These are phyloP conservation scores for Eulemur rubriventer DNA, from an alignment of 2,797 vertebrate species.

Conservation along the genomic window DNA sequence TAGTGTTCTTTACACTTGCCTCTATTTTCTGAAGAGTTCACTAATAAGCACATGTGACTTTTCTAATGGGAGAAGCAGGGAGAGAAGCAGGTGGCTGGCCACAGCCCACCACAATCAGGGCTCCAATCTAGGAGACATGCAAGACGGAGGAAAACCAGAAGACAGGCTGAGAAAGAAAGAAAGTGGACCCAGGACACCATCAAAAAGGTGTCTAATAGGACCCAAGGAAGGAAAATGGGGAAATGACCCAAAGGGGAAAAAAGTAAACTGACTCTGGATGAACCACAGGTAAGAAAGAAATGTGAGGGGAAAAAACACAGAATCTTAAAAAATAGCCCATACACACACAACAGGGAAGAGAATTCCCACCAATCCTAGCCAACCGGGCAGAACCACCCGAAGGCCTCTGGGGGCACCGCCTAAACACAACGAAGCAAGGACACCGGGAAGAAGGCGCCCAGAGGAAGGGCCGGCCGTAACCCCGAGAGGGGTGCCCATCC, in stretches of 20 bases:
- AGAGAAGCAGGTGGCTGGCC: too few species aligned
- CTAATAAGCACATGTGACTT: not conserved
- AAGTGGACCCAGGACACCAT: not conserved
- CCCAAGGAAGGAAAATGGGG: not conserved
- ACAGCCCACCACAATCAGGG: rapidly evolving
- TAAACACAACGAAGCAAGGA: not conserved
- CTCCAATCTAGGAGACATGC: rapidly evolving
- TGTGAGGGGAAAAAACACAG: too few species aligned
- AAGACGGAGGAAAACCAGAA: not conserved
- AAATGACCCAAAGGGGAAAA: not conserved
- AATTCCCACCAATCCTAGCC: not conserved
- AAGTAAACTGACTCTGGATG: not conserved
- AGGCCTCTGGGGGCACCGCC: not conserved
- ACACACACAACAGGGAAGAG: rapidly evolving
- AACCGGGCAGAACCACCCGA: not conserved
- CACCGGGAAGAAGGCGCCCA: not conserved
- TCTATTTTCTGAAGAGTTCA: too few species aligned
- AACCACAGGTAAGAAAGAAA: not conserved
- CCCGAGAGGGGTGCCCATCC: too few species aligned
- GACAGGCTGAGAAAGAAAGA: not conserved
- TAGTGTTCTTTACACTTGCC: not conserved
- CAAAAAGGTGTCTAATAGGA: not conserved
- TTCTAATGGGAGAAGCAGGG: not conserved
- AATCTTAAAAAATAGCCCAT: not conserved
- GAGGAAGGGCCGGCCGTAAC: not conserved